Base-by-base conservation (phyloP, 2,113 vertebrate species). In the Agelaius phoeniceus region DNA sequence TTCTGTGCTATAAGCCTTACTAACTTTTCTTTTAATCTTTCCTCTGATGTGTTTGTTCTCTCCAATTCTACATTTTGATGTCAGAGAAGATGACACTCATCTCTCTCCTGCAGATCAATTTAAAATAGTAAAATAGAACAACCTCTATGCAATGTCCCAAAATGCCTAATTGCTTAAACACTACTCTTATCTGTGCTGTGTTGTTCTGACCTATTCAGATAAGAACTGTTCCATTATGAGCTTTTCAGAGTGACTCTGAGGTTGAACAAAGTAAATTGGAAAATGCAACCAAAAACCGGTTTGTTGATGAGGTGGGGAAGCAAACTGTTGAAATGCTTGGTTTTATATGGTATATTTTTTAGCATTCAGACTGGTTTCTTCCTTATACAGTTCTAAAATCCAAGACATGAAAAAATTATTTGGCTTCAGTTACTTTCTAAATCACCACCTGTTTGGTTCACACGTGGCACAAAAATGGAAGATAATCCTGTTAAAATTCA, bases 191-290 rank as follows among this genome's bases (percentile, higher is more conserved):
- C 93, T 90, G 28, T 62, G 4, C 51, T 75, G 30, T 51, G 37
- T 58, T 94, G 30, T 68, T 87, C 67, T 96, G 90, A 91, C 67
- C 55, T 72, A 22, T 62, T 86, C 68, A 72, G 83, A 87, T 81
- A 84, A 92, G 59, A 82, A 52, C 57, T 65, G 24, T 43, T 88
- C 44, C 73, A 12, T 93, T 74, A 54, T 33, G 5, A 31, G 9
- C 15, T 87, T 90, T 87, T 30, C 61, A 73, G 39, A 58, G 30
- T 58, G 41, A 61, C 41, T 84, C 33, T 41, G 57, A 66, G 26
- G 7, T 68, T 92, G 28, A 78, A 43, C 35, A 91, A 77, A 55
- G 27, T 88, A 69, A 79, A 63, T 43, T 48, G 15, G 48, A 68
- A 93, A 87, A 91, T n/a, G 55, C 23, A 52, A 79, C 22, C 15